Conservation (phyloP, 1,140 invertebrate genomes). For the Ips nitidus region DNA sequence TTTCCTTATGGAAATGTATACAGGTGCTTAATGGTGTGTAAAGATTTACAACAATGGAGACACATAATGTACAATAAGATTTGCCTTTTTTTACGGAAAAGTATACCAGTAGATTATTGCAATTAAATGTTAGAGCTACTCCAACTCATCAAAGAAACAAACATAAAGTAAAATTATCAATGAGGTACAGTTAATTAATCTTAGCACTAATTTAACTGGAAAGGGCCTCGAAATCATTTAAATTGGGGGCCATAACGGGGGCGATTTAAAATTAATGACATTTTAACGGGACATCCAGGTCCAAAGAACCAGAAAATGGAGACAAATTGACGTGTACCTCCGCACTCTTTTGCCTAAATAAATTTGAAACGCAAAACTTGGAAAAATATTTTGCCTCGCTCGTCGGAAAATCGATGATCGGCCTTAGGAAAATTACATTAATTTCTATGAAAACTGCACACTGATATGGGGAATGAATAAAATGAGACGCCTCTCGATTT, state of each 20-base stretch:
- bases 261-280: constrained; percentile 29
- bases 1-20: too few relatives aligned
- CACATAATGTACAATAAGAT: too few relatives aligned
- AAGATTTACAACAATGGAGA: too few relatives aligned
- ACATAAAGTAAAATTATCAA: too few relatives aligned
- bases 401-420: background rate
- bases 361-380: background rate
- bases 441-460: background rate
- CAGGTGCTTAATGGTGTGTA: too few relatives aligned
- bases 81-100: too few relatives aligned
- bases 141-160: too few relatives aligned
- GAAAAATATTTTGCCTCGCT: constrained; percentile 10
- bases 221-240: constrained; percentile 24
- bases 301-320: constrained; percentile 28
- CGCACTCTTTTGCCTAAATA: constrained; percentile 17
- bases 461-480: background rate
- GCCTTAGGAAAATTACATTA: background rate
- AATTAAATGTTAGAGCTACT: too few relatives aligned
- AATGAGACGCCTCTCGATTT: background rate
- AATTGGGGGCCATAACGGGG: constrained; percentile 19
- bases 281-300: constrained; percentile 24
- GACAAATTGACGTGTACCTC: constrained; percentile 18
- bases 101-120: too few relatives aligned
- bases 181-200: constrained; percentile 12
- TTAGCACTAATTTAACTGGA: constrained; percentile 13